phyloP scores from a whole-genome alignment of 2,113 vertebrate genomes.

The Holacanthus passer region DNA sequence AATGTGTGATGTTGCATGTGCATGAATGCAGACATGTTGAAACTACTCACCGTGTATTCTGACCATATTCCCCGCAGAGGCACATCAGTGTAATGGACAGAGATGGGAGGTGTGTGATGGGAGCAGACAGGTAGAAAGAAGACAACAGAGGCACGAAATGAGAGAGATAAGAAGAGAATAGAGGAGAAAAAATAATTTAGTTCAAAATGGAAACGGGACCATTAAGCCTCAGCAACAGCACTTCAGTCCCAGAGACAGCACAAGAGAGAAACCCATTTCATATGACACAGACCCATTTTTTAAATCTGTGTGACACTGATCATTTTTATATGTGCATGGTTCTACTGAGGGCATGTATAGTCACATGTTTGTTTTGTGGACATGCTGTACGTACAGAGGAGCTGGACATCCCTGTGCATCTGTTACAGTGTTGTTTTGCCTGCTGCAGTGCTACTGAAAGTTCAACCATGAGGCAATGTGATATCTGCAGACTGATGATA shows the following conservation, averaged over 20 bases:
- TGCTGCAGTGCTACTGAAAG: neutral
- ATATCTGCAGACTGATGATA: neutral
- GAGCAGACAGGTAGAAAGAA: constrained; percentile 1
- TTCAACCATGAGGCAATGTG: neutral
- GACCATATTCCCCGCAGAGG: constrained; percentile 50
- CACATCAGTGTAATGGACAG: constrained; percentile 46
- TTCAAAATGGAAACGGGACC: constrained; percentile 31
- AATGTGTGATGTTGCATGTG: neutral
- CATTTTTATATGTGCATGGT: neutral
- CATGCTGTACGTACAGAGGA: neutral
- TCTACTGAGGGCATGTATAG: neutral
- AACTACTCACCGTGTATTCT: constrained; percentile 81
- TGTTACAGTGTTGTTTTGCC: neutral
- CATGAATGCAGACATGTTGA: constrained; percentile 2
- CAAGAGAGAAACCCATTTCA: constrained; percentile 15
- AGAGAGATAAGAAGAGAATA: constrained; percentile 28
- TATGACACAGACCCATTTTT: neutral
- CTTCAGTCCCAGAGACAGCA: constrained; percentile 1
- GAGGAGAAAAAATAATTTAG: constrained; percentile 33
- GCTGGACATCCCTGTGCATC: neutral
- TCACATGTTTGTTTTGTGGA: neutral
- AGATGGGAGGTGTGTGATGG: constrained; percentile 1
- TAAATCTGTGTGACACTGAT: neutral
- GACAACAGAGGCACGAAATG: constrained; percentile 43
- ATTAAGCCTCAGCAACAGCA: constrained; percentile 21